Base-by-base conservation (phyloP, 1,140 invertebrate species). In the Maconellicoccus hirsutus region DNA sequence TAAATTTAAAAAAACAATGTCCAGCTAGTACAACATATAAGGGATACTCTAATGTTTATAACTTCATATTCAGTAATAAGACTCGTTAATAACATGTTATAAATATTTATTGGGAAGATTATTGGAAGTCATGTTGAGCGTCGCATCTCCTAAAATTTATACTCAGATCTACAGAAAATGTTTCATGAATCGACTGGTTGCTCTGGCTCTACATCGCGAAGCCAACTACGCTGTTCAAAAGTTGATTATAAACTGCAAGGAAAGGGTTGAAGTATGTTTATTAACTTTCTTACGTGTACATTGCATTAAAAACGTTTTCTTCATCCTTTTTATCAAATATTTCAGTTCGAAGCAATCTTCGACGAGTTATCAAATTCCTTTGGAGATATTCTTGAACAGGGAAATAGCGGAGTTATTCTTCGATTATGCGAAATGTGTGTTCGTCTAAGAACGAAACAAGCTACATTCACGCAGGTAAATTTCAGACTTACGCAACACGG, bases 211-310 rank as follows among this genome's bases (percentile, higher is more conserved):
- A 10, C 83, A 85, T 75, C 83, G 81, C 7, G 82, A 82, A 73
- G 84, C 86, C 0, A 92, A 92, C 79, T 93, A 89, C 78, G 85
- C 88, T 0, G 85, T 94, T 0, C 89, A 92, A 78, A 84, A 86
- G 73, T 77, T 93, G 2, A 80, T 93, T 0, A 84, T 86, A 71
- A 79, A 84, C 77, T 86, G 88, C 73, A 79, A 80, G 0, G 82
- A 84, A n/a, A 87, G 87, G 73, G 83, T 86, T 76, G 82, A 86
- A 74, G 61, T 66, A 66, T 23, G 61, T 23, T 25, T 25, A 66
- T 25, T 25, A 23, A 23, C 7, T 66, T 66, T 66, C 2, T 52
- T 38, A 38, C 33, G 6, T 14, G 14, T 7, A 38, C 14, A 38
- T 7, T 7, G 6, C 33, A 38, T 38, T n/a, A 12, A 33, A 12